Evolutionary conservation across 2,888 invertebrate species (phyloP).

Genomic region (Herminia tarsipennalis): DNA sequence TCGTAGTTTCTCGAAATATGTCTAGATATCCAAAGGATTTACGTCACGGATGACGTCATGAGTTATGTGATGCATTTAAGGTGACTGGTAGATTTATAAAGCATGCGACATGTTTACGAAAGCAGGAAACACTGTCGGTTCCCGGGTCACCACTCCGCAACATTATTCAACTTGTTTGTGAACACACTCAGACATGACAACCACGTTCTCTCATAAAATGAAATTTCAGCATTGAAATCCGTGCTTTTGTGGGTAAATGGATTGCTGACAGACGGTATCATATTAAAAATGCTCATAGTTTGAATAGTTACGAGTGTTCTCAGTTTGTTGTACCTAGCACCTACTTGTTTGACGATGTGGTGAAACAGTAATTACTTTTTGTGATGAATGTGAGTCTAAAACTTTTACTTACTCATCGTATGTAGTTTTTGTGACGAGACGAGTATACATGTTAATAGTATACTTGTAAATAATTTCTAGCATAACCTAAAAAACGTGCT

Average conservation of each 20-base stretch:
- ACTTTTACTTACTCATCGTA: too few relatives aligned
- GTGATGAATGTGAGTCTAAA: too few relatives aligned
- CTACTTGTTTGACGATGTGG: not conserved
- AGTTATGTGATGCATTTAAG: conserved; percentile 16
- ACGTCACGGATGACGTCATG: conserved; percentile 7
- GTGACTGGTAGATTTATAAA: conserved; percentile 16
- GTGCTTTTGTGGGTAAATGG: not conserved
- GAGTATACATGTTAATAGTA: too few relatives aligned
- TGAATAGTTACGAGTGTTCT: not conserved
- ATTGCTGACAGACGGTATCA: not conserved
- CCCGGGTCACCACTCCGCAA: conserved; percentile 20
- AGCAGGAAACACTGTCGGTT: conserved; percentile 11
- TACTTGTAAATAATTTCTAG: too few relatives aligned
- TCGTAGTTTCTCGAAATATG: not conserved
- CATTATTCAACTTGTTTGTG: conserved; percentile 32
- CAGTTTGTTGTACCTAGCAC: not conserved
- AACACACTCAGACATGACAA: conserved; percentile 9
- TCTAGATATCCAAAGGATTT: not conserved
- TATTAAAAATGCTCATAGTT: conserved; percentile 21
- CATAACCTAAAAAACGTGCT: too few relatives aligned
- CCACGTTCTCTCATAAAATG: not conserved
- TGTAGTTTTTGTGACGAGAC: too few relatives aligned
- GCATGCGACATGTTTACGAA: conserved; percentile 27
- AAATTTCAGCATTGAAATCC: not conserved
- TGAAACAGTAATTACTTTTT: conserved; percentile 1